Evolutionary conservation across 2,888 invertebrate species (phyloP).

Genomic region (Diploptera punctata): DNA sequence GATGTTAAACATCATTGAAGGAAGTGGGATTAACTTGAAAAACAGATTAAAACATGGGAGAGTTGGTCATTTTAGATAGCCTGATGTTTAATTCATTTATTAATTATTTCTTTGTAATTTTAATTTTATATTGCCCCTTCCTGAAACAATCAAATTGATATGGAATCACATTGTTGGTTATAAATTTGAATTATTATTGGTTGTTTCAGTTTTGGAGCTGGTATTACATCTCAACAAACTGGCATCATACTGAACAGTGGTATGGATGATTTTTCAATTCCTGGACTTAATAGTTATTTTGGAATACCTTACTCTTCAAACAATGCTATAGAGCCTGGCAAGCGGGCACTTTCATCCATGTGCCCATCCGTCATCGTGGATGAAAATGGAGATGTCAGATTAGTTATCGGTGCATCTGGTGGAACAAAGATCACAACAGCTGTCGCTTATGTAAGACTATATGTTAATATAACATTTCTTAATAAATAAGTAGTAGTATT

Average conservation of each 20-base stretch:
- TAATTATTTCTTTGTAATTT: not conserved
- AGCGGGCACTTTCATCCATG: constrained; percentile 88
- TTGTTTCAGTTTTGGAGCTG: constrained; percentile 80
- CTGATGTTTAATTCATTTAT: not conserved
- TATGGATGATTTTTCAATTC: constrained; percentile 94
- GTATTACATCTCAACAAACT: constrained; percentile 75
- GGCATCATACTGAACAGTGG: constrained; percentile 95
- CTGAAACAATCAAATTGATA: not conserved
- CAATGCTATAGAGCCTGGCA: constrained; percentile 81
- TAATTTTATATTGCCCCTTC: not conserved
- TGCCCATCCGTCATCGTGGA: constrained; percentile 79
- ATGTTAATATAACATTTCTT: too few relatives aligned
- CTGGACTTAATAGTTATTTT: constrained; percentile 72
- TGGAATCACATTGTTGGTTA: too few relatives aligned
- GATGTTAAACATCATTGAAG: too few relatives aligned
- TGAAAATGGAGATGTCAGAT: constrained; percentile 53
- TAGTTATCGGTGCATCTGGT: constrained; percentile 63
- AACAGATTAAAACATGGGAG: too few relatives aligned
- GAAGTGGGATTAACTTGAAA: too few relatives aligned
- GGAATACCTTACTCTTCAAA: constrained; percentile 77
- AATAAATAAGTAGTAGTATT: too few relatives aligned
- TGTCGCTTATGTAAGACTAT: constrained; percentile 52
- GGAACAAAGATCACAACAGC: constrained; percentile 63
- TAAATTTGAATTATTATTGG: too few relatives aligned
- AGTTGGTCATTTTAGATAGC: not conserved